A percentile compares a stretch with the other conserved stretches of the same genome.
Conservation (phyloP, 2,113 vertebrate genomes). For the Cygnus buccinator region DNA sequence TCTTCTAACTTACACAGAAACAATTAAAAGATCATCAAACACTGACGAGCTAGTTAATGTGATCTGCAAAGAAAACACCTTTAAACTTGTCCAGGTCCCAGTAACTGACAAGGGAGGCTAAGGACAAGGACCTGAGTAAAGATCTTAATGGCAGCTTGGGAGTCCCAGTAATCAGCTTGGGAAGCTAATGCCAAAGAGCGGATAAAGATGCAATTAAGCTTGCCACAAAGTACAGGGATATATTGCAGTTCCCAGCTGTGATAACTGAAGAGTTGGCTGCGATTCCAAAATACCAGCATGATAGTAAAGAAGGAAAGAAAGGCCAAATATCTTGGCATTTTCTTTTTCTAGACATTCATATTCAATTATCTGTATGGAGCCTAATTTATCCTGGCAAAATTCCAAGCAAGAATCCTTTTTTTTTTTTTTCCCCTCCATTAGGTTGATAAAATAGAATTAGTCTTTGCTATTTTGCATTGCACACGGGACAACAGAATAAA, state of each 20-base stretch:
- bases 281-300: conserved; percentile 11
- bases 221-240: conserved; percentile 7
- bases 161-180: not conserved
- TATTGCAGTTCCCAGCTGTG: conserved; percentile 26
- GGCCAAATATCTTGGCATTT: conserved; percentile 40
- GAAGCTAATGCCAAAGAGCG: not conserved
- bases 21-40: not conserved
- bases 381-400: conserved; percentile 44
- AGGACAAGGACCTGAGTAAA: not conserved
- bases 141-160: not conserved
- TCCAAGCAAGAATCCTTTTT: not conserved
- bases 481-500: conserved; percentile 10
- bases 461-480: conserved; percentile 13
- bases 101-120: not conserved
- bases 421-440: not conserved
- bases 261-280: conserved; percentile 12
- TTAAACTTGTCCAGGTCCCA: not conserved
- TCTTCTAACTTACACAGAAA: not conserved
- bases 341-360: conserved; percentile 40
- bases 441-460: not conserved
- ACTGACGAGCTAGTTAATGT: not conserved
- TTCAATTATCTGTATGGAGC: conserved; percentile 12
- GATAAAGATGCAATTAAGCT: conserved; percentile 27
- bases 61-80: not conserved
- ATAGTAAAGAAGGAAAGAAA: conserved; percentile 23